These are phyloP conservation scores for Clostera curtula DNA, from an alignment of 2,888 invertebrate species.

Conservation along the genomic window DNA sequence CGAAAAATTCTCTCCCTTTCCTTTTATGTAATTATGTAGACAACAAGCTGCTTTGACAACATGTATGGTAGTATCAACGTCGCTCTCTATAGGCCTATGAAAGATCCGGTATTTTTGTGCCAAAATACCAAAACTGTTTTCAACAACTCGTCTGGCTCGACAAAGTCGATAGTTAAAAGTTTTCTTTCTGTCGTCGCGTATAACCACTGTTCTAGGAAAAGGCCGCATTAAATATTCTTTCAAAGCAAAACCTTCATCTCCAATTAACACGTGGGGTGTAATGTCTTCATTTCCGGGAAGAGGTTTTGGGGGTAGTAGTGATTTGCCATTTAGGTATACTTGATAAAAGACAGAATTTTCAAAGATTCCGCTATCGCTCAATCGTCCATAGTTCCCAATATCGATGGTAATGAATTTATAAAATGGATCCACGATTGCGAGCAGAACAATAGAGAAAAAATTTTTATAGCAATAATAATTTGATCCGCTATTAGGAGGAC, in stretches of 20 bases:
- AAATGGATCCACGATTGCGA: constrained; percentile 2
- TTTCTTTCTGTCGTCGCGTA: constrained; percentile 3
- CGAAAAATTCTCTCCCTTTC: constrained; percentile 1
- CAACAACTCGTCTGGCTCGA: constrained; percentile 3
- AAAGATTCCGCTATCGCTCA: constrained; percentile 2
- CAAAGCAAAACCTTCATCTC: constrained; percentile 11
- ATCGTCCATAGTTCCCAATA: constrained; percentile 2
- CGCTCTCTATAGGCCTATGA: background rate
- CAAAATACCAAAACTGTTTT: constrained; percentile 3
- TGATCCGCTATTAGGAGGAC: constrained; percentile 7
- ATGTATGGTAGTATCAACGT: constrained; percentile 3
- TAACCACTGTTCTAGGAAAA: background rate
- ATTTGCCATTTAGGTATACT: background rate
- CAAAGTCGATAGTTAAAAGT: background rate
- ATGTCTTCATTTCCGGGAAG: constrained; percentile 2
- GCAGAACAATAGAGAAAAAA: constrained; percentile 1
- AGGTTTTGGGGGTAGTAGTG: constrained; percentile 2
- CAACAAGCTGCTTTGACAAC: constrained; percentile 3
- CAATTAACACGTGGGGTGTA: constrained; percentile 11
- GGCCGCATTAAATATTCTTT: constrained; percentile 4
- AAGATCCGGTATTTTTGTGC: constrained; percentile 4
- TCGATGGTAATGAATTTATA: constrained; percentile 4
- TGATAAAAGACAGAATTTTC: constrained; percentile 3
- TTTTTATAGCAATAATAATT: constrained; percentile 7
- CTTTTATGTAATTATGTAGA: constrained; percentile 2